These are phyloP conservation scores for Sebastes wilsoni DNA, from an alignment of 2,797 vertebrate genomes.

Conservation along the genomic window DNA sequence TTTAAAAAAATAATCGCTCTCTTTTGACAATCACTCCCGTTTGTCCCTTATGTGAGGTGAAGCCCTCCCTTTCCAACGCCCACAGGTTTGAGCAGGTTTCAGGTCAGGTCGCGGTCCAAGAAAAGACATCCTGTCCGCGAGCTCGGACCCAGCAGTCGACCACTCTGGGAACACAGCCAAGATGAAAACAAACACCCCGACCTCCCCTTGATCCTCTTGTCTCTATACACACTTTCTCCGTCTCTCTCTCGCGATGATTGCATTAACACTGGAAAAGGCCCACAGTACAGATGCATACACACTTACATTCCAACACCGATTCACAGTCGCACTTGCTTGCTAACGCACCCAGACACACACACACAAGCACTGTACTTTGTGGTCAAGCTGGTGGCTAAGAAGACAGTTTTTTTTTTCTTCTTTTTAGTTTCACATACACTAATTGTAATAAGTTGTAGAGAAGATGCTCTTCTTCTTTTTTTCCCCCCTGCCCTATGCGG, in stretches of 20 bases:
- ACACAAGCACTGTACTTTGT: conserved; percentile 87
- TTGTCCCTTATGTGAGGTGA: conserved; percentile 40
- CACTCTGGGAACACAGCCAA: conserved; percentile 13
- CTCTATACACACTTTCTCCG: conserved; percentile 16
- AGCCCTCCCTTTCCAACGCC: conserved; percentile 11
- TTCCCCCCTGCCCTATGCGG: conserved; percentile 5
- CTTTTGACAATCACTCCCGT: conserved; percentile 63
- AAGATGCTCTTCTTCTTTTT: conserved; percentile 52
- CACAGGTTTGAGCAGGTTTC: conserved; percentile 13
- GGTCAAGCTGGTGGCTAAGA: conserved; percentile 89
- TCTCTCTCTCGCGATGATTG: conserved; percentile 84
- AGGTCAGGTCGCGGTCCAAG: conserved; percentile 33
- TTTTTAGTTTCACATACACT: conserved; percentile 76
- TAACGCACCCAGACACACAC: conserved; percentile 67
- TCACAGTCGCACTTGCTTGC: conserved; percentile 56
- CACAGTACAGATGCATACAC: conserved; percentile 77
- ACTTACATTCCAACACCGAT: conserved; percentile 77
- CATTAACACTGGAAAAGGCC: conserved; percentile 97
- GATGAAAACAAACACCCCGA: conserved; percentile 17
- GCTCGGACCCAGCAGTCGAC: conserved; percentile 40
- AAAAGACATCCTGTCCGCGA: conserved; percentile 42
- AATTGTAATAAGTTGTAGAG: conserved; percentile 69
- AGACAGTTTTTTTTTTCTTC: conserved; percentile 70
- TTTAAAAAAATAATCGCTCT: conserved; percentile 74
- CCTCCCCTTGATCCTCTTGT: conserved; percentile 38